Evolutionary conservation across 2,797 vertebrate species (phyloP).

Genomic region (Choloepus didactylus): DNA sequence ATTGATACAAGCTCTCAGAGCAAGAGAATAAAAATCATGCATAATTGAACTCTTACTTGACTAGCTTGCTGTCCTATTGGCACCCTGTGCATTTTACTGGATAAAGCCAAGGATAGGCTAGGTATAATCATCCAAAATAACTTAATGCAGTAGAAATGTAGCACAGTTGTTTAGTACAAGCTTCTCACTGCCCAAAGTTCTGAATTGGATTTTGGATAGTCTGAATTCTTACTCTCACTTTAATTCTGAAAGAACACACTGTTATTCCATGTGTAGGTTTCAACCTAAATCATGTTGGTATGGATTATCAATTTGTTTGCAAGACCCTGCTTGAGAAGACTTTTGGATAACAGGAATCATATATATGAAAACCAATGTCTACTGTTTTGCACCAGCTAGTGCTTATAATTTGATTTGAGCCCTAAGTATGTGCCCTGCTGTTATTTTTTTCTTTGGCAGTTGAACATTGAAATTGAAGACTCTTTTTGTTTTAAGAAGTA

Average conservation of each 20-base stretch:
- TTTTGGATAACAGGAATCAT: conserved; percentile 58
- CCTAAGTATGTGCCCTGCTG: conserved; percentile 80
- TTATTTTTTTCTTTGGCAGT: conserved; percentile 70
- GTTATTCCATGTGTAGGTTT: conserved; percentile 68
- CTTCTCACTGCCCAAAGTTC: conserved; percentile 65
- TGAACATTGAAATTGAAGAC: conserved; percentile 71
- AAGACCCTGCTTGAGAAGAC: conserved; percentile 67
- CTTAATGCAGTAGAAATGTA: conserved; percentile 76
- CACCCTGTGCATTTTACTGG: conserved; percentile 86
- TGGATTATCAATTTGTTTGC: conserved; percentile 61
- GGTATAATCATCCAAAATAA: conserved; percentile 83
- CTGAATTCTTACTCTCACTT: conserved; percentile 61
- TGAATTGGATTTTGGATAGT: conserved; percentile 72
- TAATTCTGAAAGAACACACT: conserved; percentile 67
- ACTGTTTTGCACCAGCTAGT: conserved; percentile 80
- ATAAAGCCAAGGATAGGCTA: conserved; percentile 86
- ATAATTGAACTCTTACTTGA: conserved; percentile 85
- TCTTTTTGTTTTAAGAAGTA: conserved; percentile 77
- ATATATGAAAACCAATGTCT: conserved; percentile 57
- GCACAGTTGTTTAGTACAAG: conserved; percentile 77
- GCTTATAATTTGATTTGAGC: conserved; percentile 71
- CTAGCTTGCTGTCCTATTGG: conserved; percentile 88
- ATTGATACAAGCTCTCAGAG: conserved; percentile 82
- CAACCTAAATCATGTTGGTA: conserved; percentile 71
- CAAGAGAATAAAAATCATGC: conserved; percentile 84